Evolutionary conservation across 2,113 vertebrate species (phyloP), one percentile per base, ranked within the genome.

Genomic region (Rhinoderma darwinii): DNA sequence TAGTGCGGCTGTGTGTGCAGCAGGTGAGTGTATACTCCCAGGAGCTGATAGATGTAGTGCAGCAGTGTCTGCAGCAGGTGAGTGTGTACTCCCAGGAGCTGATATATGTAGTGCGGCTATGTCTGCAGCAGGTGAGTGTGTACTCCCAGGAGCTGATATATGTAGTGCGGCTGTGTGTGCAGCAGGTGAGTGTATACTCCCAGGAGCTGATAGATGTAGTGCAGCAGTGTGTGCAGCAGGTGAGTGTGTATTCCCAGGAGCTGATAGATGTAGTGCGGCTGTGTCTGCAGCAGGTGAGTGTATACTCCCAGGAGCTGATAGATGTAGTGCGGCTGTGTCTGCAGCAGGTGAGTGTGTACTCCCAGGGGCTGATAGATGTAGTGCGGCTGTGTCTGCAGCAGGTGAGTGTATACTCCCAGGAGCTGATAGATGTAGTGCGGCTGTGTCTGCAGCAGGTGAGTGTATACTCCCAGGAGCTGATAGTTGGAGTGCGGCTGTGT

Each of bases 301-400:
- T 96, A 73, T 98, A 96, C 89, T 96, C 96, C 11, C 7, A 95
- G 78, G 97, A 93, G 8, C 77, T 98, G 89, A 97, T 98, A 89
- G 93, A 97, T 66, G 93, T 98, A 93, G 96, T 99, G 59, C 96
- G 97, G 25, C 93, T 95, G 20, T 99, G 98, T 89, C 96, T 99
- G 9, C 93, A 97, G 92, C 96, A 97, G 94, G 97, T 99, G 89
- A 92, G 95, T 83, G 32, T 37, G 30, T 12, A 97, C 89, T 96
- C 96, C 12, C 7, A 95, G 78, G 97, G 93, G 6, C 76, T 98
- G 89, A 97, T 98, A 89, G 93, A 97, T 66, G 93, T 98, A 93
- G 96, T 98, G 63, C 96, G 97, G n/a, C 93, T 95, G 20, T 99
- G 98, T 89, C 96, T 99, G 8, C 93, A 97, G 92, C 96, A 97